Conservation (phyloP, 2,797 vertebrate genomes). For the Podarcis siculus region DNA sequence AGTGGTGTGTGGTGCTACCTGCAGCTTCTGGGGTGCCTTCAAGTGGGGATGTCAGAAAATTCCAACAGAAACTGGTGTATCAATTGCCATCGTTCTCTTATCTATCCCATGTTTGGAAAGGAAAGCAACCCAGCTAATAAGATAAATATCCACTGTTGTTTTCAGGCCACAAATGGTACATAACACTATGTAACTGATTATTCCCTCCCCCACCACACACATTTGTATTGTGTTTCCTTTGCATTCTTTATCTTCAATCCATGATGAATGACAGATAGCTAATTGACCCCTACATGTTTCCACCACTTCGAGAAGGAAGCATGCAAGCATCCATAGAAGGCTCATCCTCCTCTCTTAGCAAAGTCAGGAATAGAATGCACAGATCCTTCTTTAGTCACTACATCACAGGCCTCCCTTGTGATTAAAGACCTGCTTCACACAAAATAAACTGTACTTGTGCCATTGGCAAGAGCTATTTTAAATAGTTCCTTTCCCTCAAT, state of each 20-base stretch:
- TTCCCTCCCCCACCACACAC: no score
- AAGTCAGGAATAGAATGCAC: not conserved
- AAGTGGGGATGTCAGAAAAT: no score
- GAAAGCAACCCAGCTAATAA: no score
- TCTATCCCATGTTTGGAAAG: no score
- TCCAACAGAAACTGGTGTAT: no score
- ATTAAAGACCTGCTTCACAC: not conserved
- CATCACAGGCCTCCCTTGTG: not conserved
- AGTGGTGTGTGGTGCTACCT: no score
- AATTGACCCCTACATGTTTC: not conserved
- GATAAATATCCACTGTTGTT: no score
- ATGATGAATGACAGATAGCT: not conserved
- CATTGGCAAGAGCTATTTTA: slow-evolving; percentile 10
- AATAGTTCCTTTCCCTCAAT: not conserved
- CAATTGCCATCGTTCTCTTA: no score
- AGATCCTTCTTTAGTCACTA: slow-evolving; percentile 6
- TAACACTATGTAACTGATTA: no score
- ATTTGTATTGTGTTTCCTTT: no score
- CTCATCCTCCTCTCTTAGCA: not conserved
- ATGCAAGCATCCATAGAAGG: not conserved
- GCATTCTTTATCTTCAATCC: not conserved
- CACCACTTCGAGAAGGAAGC: not conserved
- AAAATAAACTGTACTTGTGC: not conserved
- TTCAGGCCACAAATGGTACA: no score
- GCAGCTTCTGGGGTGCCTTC: no score